Conservation (phyloP, 2,888 invertebrate genomes). For the Petrolisthes manimaculis region DNA sequence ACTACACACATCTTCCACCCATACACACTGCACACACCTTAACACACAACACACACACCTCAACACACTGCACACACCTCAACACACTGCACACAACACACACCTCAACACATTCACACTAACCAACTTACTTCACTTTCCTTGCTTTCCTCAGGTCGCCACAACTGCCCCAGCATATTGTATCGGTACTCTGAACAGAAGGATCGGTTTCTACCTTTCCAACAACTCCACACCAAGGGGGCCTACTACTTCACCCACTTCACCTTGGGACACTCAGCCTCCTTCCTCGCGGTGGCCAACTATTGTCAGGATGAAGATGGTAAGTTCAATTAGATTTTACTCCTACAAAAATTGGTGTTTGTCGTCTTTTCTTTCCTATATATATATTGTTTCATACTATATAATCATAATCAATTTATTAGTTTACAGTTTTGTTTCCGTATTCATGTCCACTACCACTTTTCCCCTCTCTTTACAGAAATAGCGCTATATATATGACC, state of each 20-base stretch:
- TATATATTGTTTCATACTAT: too few relatives aligned
- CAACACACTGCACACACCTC: not conserved
- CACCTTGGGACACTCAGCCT: slow-evolving; percentile 24
- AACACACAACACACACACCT: not conserved
- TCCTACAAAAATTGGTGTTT: too few relatives aligned
- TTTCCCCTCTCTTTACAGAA: not conserved
- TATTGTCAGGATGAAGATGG: slow-evolving; percentile 36
- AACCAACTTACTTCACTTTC: not conserved
- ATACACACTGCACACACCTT: not conserved
- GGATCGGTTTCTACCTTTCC: slow-evolving; percentile 42
- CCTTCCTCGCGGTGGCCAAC: slow-evolving; percentile 52
- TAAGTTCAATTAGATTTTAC: too few relatives aligned
- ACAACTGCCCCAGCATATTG: slow-evolving; percentile 39
- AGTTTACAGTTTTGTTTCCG: not conserved
- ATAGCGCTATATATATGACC: not conserved
- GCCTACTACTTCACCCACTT: slow-evolving; percentile 43
- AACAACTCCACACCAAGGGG: slow-evolving; percentile 41
- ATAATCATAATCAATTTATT: too few relatives aligned
- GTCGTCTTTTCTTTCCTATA: too few relatives aligned
- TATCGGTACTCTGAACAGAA: slow-evolving; percentile 46
- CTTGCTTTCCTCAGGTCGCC: slow-evolving; percentile 19
- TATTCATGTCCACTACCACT: not conserved
- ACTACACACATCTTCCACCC: not conserved
- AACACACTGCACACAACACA: not conserved
- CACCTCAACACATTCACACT: not conserved